These are phyloP conservation scores for Eupithecia pulchellata DNA, from an alignment of 2,888 invertebrate genomes.

Conservation along the genomic window DNA sequence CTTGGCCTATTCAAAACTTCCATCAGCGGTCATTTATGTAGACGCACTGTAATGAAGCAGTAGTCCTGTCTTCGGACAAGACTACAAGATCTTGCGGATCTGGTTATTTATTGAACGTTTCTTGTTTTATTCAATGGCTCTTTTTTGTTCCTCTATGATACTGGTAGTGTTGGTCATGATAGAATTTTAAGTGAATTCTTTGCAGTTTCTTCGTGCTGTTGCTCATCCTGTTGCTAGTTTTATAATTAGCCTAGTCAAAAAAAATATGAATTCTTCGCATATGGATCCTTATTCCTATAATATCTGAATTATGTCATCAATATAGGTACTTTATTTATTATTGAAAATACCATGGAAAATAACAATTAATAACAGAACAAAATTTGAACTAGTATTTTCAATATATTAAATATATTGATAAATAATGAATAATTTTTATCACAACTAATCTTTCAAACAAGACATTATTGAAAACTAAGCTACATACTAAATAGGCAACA, in stretches of 20 bases:
- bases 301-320: no score
- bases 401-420: no score
- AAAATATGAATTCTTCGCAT: no score
- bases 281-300: no score
- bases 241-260: not conserved
- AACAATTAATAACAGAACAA: no score
- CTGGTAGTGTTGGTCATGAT: conserved; percentile 16
- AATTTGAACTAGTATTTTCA: no score
- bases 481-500: conserved; percentile 23
- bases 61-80: conserved; percentile 52
- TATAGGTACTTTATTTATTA: no score
- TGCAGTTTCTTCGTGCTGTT: not conserved
- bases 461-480: not conserved
- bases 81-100: conserved; percentile 48
- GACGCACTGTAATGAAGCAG: conserved; percentile 64
- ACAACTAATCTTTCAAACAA: not conserved
- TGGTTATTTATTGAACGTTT: conserved; percentile 52
- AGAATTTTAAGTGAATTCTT: conserved; percentile 3
- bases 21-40: conserved; percentile 69
- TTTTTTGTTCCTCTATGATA: conserved; percentile 24
- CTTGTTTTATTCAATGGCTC: conserved; percentile 38
- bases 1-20: conserved; percentile 74
- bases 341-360: no score
- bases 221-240: not conserved
- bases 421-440: not conserved